Percentiles rank a stretch among this genome's conserved stretches.
These are phyloP conservation scores for Puma concolor DNA, from an alignment of 2,113 vertebrate species.

Conservation along the genomic window DNA sequence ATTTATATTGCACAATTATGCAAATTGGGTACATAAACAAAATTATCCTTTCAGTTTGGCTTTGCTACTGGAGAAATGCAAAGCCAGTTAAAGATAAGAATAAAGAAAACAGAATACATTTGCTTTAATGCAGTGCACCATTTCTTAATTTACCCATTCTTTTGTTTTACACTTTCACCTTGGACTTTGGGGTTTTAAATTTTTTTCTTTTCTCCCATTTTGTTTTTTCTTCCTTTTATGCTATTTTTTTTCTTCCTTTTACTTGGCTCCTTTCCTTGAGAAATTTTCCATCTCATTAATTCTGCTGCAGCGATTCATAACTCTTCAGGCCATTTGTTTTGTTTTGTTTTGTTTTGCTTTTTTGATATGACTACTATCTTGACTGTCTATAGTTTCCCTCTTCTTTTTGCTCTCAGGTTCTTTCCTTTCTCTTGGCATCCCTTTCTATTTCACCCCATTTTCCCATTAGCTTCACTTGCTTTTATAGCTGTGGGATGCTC, in stretches of 20 bases:
- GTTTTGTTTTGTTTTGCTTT: background rate
- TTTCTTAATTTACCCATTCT: conserved; percentile 58
- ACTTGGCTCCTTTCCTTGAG: conserved; percentile 68
- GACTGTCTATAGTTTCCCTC: background rate
- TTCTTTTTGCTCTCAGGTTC: background rate
- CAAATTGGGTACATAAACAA: conserved; percentile 82
- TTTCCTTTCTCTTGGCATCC: background rate
- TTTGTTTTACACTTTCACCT: conserved; percentile 44
- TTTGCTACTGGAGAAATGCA: conserved; percentile 71
- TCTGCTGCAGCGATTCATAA: conserved; percentile 51
- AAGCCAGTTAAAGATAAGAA: conserved; percentile 66
- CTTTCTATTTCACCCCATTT: conserved; percentile 9
- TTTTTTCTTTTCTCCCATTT: conserved; percentile 29
- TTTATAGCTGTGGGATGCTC: conserved; percentile 1
- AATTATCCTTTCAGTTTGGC: conserved; percentile 80
- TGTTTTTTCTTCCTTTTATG: conserved; percentile 32
- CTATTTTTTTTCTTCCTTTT: conserved; percentile 11
- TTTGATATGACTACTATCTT: background rate
- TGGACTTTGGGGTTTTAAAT: background rate
- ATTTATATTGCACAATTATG: conserved; percentile 84
- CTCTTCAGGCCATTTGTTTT: conserved; percentile 30
- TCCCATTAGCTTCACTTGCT: background rate
- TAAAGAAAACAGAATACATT: conserved; percentile 67
- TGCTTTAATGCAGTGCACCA: conserved; percentile 29
- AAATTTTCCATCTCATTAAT: conserved; percentile 73